Evolutionary conservation across 2,888 invertebrate genomes (phyloP).

Genomic region (Nysson spinosus): DNA sequence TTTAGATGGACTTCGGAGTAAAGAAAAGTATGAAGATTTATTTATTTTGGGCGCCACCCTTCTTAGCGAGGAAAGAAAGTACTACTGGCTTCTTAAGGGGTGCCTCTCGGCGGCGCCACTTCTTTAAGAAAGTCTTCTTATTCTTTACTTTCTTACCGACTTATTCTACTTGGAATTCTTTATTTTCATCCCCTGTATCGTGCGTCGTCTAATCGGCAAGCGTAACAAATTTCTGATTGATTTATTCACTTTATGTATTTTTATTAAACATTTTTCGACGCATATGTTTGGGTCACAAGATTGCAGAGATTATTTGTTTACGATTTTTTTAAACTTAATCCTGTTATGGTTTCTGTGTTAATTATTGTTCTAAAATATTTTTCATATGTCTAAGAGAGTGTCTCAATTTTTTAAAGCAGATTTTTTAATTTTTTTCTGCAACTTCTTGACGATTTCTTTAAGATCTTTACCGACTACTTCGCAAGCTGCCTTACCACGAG

Average conservation of each 20-base stretch:
- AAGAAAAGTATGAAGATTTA: too few relatives aligned
- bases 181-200: neutral
- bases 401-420: neutral
- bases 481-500: slow-evolving; percentile 73
- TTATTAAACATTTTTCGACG: too few relatives aligned
- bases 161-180: slow-evolving; percentile 23
- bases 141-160: slow-evolving; percentile 77
- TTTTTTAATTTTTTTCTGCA: neutral
- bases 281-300: too few relatives aligned
- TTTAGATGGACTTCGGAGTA: too few relatives aligned
- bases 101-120: slow-evolving; percentile 71
- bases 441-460: neutral
- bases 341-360: too few relatives aligned
- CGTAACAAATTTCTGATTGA: neutral
- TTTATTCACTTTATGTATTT: too few relatives aligned
- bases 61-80: slow-evolving; percentile 53
- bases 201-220: slow-evolving; percentile 18
- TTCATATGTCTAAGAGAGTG: neutral
- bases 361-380: too few relatives aligned
- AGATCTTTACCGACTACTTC: slow-evolving; percentile 71
- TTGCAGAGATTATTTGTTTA: too few relatives aligned
- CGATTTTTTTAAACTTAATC: too few relatives aligned
- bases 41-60: slow-evolving; percentile 62
- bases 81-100: slow-evolving; percentile 67
- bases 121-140: slow-evolving; percentile 72